Evolutionary conservation across 2,888 invertebrate genomes (phyloP).

Genomic region (Plagodis dolabraria): DNA sequence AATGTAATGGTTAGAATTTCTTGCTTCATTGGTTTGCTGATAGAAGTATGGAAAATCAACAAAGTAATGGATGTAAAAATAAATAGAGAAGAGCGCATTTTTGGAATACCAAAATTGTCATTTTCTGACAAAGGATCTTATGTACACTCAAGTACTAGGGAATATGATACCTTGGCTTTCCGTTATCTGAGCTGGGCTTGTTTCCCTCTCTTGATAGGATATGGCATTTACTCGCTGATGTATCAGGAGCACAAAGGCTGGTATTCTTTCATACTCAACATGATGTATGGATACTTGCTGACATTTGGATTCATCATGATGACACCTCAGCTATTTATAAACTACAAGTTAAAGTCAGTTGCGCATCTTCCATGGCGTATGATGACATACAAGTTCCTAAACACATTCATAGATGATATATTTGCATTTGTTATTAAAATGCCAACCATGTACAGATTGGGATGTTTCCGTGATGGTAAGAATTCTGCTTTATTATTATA

Average conservation of each 20-base stretch:
- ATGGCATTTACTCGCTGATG: conserved; percentile 96
- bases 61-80: conserved; percentile 94
- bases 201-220: conserved; percentile 96
- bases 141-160: conserved; percentile 95
- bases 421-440: conserved; percentile 99
- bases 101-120: conserved; percentile 92
- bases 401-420: conserved; percentile 99
- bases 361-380: conserved; percentile 99
- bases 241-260: conserved; percentile 99
- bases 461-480: conserved; percentile 97
- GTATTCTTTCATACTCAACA: conserved; percentile 98
- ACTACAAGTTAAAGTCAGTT: conserved; percentile 99
- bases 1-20: conserved; percentile 98
- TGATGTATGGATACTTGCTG: conserved; percentile 98
- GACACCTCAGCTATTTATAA: conserved; percentile 99
- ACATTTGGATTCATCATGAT: conserved; percentile 99
- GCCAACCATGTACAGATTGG: conserved; percentile 99
- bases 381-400: conserved; percentile 99
- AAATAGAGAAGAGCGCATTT: conserved; percentile 88
- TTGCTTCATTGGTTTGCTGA: conserved; percentile 96
- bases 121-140: conserved; percentile 99
- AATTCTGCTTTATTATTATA: conserved; percentile 21
- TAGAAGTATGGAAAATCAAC: conserved; percentile 99
- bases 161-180: conserved; percentile 98
- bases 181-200: conserved; percentile 98